Evolutionary conservation across 1,140 invertebrate genomes (phyloP).

Genomic region (Micrasema minimum): DNA sequence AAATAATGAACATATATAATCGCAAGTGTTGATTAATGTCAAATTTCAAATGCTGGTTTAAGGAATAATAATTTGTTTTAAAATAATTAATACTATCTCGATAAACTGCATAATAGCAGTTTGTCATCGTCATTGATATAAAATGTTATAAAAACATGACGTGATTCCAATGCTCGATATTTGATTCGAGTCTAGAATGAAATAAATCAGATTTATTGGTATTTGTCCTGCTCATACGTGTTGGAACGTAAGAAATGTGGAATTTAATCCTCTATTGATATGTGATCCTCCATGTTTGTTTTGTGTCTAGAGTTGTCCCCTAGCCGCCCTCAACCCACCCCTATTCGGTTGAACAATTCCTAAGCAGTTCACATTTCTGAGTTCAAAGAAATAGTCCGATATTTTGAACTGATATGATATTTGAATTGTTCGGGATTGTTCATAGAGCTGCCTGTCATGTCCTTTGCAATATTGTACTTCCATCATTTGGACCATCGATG

Average conservation of each 20-base stretch:
- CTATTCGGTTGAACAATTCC: slow-evolving; percentile 44
- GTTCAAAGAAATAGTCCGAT: background rate
- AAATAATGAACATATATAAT: background rate
- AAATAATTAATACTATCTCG: background rate
- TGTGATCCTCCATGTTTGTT: slow-evolving; percentile 35
- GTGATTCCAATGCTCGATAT: background rate
- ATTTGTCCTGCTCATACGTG: background rate
- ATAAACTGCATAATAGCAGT: background rate
- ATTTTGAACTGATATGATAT: slow-evolving; percentile 19
- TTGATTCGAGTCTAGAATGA: background rate
- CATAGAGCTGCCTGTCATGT: slow-evolving; percentile 52
- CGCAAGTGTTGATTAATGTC: background rate
- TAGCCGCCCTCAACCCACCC: slow-evolving; percentile 19
- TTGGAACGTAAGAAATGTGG: background rate
- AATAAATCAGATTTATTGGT: background rate
- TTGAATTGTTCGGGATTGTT: slow-evolving; percentile 46
- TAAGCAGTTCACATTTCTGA: slow-evolving; percentile 44
- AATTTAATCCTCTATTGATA: slow-evolving; percentile 25
- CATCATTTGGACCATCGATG: slow-evolving; percentile 47
- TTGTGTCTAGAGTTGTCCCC: slow-evolving; percentile 32
- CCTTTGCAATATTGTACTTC: slow-evolving; percentile 42
- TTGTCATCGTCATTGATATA: background rate
- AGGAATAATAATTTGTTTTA: background rate
- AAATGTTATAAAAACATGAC: background rate
- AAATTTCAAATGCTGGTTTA: background rate